These are phyloP conservation scores for Benthosema pterotum DNA, from an alignment of 2,797 vertebrate species.

Conservation along the genomic window DNA sequence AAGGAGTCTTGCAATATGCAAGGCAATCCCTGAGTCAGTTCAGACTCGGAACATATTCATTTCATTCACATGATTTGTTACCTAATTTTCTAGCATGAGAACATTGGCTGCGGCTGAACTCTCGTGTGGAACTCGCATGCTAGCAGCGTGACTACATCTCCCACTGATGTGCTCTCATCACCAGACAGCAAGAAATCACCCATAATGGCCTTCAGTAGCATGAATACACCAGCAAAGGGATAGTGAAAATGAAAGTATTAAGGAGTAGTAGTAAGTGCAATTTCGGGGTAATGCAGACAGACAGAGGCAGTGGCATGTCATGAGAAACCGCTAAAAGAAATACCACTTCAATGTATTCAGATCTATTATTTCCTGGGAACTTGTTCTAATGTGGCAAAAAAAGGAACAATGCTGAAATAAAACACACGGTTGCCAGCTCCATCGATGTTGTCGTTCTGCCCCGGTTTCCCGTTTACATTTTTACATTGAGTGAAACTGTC, in stretches of 20 bases:
- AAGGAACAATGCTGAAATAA: neutral
- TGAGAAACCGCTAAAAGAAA: neutral
- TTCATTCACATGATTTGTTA: neutral
- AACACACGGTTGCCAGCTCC: neutral
- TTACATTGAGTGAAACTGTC: constrained; percentile 15
- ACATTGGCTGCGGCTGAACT: constrained; percentile 21
- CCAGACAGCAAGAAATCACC: constrained; percentile 16
- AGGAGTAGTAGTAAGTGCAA: too few relatives aligned
- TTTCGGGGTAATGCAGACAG: neutral
- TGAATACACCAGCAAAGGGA: constrained; percentile 17
- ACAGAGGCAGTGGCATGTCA: too few relatives aligned
- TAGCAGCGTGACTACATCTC: neutral
- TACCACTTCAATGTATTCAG: too few relatives aligned
- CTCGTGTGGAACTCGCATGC: constrained; percentile 6
- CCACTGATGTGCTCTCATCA: constrained; percentile 29
- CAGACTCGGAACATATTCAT: constrained; percentile 10
- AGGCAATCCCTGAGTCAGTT: too few relatives aligned
- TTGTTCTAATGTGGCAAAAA: neutral
- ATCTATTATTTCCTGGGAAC: neutral
- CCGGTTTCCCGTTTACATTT: neutral
- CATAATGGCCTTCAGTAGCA: constrained; percentile 26
- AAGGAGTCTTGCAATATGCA: too few relatives aligned
- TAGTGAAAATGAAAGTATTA: too few relatives aligned
- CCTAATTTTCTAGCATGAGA: neutral
- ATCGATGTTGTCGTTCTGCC: neutral